These are phyloP conservation scores for Timema podura DNA, from an alignment of 2,888 invertebrate species.

Conservation along the genomic window DNA sequence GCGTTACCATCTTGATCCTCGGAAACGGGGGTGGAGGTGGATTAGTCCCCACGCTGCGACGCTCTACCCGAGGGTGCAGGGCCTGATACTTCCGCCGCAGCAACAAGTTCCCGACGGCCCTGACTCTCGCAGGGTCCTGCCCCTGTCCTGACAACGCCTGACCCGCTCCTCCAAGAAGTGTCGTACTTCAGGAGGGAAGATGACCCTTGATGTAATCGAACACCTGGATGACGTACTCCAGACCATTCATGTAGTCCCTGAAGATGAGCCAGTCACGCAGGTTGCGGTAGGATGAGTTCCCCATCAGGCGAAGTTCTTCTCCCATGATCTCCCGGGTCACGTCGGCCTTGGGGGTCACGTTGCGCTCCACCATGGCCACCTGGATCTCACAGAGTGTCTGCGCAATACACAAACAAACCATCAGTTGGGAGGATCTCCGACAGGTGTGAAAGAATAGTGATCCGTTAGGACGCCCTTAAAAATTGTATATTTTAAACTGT, in stretches of 20 bases:
- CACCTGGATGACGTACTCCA: constrained; percentile 54
- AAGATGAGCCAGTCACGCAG: constrained; percentile 59
- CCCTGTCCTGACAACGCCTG: too few species aligned
- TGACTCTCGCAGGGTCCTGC: too few species aligned
- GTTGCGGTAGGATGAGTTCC: constrained; percentile 45
- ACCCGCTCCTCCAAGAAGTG: constrained; percentile 14
- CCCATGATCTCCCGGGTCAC: constrained; percentile 47
- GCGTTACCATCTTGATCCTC: too few species aligned
- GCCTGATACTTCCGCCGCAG: background rate
- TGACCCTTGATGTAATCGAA: constrained; percentile 44
- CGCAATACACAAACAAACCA: background rate
- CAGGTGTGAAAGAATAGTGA: too few species aligned
- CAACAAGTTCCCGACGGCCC: background rate
- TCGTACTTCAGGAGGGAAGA: constrained; percentile 39
- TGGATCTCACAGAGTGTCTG: constrained; percentile 66
- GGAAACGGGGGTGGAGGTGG: too few species aligned
- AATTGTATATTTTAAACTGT: too few species aligned
- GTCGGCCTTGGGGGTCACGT: constrained; percentile 48
- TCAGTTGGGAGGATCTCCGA: too few species aligned
- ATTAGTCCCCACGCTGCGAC: too few species aligned
- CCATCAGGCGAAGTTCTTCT: constrained; percentile 41
- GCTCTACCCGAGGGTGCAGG: too few species aligned
- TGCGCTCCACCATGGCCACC: constrained; percentile 52
- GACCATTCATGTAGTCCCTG: constrained; percentile 58
- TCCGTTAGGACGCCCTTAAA: too few species aligned